phyloP scores from a whole-genome alignment of 1,140 invertebrate species.

The Drosophila nannoptera region DNA sequence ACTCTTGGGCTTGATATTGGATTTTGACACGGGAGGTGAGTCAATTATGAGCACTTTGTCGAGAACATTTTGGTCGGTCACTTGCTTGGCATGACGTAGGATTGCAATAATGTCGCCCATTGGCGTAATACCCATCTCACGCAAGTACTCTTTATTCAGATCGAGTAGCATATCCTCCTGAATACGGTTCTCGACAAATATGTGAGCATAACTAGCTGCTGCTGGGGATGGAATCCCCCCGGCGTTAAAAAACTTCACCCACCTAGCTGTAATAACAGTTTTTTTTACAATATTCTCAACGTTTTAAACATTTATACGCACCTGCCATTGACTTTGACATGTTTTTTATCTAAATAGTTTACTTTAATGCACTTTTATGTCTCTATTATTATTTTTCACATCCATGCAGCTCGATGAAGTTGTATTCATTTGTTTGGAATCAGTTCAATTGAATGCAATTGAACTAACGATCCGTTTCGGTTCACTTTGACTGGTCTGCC shows the following conservation, averaged over 20 bases:
- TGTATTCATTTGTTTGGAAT: slow-evolving; percentile 9
- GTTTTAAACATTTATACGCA: slow-evolving; percentile 9
- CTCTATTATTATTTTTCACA: slow-evolving; percentile 30
- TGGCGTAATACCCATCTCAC: slow-evolving; percentile 89
- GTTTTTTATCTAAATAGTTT: slow-evolving; percentile 4
- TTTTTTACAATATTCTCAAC: not conserved
- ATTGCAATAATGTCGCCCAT: slow-evolving; percentile 93
- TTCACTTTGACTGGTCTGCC: not conserved
- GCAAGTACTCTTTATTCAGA: slow-evolving; percentile 89
- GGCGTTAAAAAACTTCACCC: slow-evolving; percentile 89
- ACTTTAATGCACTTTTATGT: not conserved
- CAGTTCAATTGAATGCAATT: slow-evolving; percentile 3
- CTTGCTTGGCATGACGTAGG: slow-evolving; percentile 87
- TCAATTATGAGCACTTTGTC: slow-evolving; percentile 80
- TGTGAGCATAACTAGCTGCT: slow-evolving; percentile 88
- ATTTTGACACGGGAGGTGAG: slow-evolving; percentile 61
- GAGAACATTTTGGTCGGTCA: slow-evolving; percentile 83
- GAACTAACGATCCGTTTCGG: not conserved
- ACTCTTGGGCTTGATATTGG: slow-evolving; percentile 27
- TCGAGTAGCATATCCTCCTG: slow-evolving; percentile 89
- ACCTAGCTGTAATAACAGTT: slow-evolving; percentile 78
- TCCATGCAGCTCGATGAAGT: slow-evolving; percentile 8
- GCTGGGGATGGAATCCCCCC: slow-evolving; percentile 87
- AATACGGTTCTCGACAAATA: slow-evolving; percentile 91
- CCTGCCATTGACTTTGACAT: slow-evolving; percentile 70